Percentiles rank a stretch among this genome's conserved stretches.
Conservation (phyloP, 2,797 vertebrate species). For the Pangasius macronema region DNA sequence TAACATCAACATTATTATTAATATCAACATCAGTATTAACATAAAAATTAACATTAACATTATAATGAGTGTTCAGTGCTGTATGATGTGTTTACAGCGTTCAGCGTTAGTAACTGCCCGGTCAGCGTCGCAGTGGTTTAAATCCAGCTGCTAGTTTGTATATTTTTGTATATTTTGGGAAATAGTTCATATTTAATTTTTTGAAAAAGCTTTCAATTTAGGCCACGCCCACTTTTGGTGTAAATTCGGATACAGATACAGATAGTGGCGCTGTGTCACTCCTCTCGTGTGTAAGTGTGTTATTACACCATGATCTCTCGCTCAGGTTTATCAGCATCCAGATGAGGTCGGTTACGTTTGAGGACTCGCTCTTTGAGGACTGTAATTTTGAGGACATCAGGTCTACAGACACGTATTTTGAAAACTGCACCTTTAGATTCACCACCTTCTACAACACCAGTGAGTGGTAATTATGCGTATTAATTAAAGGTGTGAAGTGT, state of each 20-base stretch:
- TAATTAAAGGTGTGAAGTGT: neutral
- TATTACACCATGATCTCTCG: constrained; percentile 15
- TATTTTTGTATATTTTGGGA: neutral
- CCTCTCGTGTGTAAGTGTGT: too few species aligned
- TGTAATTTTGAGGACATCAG: constrained; percentile 91
- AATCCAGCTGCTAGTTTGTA: neutral
- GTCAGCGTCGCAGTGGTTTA: neutral
- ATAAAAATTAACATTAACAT: neutral
- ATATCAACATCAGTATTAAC: too few species aligned
- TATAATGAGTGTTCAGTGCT: neutral
- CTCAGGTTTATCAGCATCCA: constrained; percentile 90
- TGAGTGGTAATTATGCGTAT: constrained; percentile 58
- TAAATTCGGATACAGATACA: neutral
- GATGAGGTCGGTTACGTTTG: constrained; percentile 91
- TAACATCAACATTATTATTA: too few species aligned
- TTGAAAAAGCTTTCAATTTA: neutral
- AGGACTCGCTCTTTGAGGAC: constrained; percentile 89
- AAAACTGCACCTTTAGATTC: constrained; percentile 89
- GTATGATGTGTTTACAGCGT: neutral
- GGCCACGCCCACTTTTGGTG: neutral
- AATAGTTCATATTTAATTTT: neutral
- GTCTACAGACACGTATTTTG: constrained; percentile 88
- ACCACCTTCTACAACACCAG: constrained; percentile 91
- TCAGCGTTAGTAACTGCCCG: neutral
- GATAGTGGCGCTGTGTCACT: neutral